These are phyloP conservation scores for Drosophila bocqueti DNA, from an alignment of 1,140 invertebrate species.

Conservation along the genomic window DNA sequence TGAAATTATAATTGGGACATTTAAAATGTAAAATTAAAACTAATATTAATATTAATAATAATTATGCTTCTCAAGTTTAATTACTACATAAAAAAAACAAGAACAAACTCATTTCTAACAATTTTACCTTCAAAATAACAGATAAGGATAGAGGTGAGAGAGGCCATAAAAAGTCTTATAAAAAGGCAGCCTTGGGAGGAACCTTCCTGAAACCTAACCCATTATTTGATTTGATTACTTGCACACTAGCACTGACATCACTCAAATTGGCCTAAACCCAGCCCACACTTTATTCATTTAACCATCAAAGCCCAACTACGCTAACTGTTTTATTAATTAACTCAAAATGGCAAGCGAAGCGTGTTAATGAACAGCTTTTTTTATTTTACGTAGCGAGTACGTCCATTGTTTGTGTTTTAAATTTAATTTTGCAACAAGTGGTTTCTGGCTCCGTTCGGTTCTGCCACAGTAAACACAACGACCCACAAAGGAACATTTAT, in stretches of 20 bases:
- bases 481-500: constrained; percentile 33
- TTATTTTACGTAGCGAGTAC: constrained; percentile 13
- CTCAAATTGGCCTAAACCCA: constrained; percentile 36
- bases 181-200: constrained; percentile 3
- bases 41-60: no score
- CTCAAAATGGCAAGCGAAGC: constrained; percentile 51
- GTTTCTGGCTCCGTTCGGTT: constrained; percentile 12
- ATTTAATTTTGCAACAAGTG: constrained; percentile 38
- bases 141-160: constrained; percentile 8
- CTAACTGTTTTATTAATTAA: constrained; percentile 63
- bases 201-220: constrained; percentile 10
- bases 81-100: neutral
- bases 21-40: neutral
- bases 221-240: constrained; percentile 4
- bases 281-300: constrained; percentile 21
- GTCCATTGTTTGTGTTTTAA: constrained; percentile 38
- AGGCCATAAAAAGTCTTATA: neutral
- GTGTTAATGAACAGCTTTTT: constrained; percentile 63
- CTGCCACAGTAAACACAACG: constrained; percentile 54
- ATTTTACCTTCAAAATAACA: neutral
- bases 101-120: neutral
- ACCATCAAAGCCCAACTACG: constrained; percentile 26
- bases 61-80: neutral
- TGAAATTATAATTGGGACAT: neutral
- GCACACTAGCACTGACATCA: constrained; percentile 28